phyloP scores from a whole-genome alignment of 2,113 vertebrate species.

The Callipepla squamata region DNA sequence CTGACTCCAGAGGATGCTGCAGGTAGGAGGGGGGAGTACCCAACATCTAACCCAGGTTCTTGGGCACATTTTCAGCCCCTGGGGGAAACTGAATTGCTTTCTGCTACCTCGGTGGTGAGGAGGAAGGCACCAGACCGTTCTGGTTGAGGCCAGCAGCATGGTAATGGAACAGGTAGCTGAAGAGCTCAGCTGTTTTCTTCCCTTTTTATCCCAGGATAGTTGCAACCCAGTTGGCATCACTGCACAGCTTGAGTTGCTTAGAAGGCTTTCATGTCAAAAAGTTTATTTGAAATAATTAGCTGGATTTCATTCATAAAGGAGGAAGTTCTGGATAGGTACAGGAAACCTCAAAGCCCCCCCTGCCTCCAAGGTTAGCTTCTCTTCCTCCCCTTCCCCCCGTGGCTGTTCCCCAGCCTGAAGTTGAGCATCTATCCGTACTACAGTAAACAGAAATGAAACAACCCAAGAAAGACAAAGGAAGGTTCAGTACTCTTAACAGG shows the following conservation, averaged over 20 bases:
- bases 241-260: neutral
- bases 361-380: neutral
- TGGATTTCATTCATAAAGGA: neutral
- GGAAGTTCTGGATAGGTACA: neutral
- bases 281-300: slow-evolving; percentile 48
- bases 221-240: neutral
- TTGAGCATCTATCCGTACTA: neutral
- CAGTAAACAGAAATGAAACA: neutral
- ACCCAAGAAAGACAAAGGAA: neutral
- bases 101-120: neutral
- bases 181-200: neutral
- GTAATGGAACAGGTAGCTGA: too few species aligned
- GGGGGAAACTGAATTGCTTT: neutral
- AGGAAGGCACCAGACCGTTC: fast-evolving
- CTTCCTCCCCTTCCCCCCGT: neutral
- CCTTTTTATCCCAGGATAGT: neutral
- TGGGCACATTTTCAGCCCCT: fast-evolving
- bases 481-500: neutral
- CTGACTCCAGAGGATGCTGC: neutral
- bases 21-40: neutral
- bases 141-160: fast-evolving
- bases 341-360: neutral
- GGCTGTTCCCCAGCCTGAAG: neutral
- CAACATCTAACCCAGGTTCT: neutral
- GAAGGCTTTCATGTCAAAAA: slow-evolving; percentile 7